Evolutionary conservation across 2,797 vertebrate species (phyloP), one percentile per base, ranked within the genome.

Genomic region (Sebastes minor): DNA sequence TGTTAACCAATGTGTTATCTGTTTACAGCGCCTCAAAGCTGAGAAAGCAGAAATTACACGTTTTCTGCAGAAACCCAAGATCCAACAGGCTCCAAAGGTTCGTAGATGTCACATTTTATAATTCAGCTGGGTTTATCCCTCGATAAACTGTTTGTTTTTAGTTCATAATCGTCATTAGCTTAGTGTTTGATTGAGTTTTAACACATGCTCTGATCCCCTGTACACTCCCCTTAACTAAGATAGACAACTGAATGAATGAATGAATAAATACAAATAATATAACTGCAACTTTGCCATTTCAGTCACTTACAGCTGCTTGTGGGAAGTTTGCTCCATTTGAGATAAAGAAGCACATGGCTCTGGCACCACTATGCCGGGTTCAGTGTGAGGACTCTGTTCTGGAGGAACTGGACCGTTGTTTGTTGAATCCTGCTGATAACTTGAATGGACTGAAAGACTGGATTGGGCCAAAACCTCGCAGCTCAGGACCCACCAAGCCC

Each of bases 291-390:
- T 52, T 22, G 9, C 57, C 2, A 1, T 70, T 83, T 93, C 93
- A 99, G 99, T 99, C 95, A 2, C 96, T 99, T 53, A 97, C 98
- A 0, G 97, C 97, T 80, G 97, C 96, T 5, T 99, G 98, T 78
- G 98, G 98, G 6, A 99, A 99, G 90, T 99, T 99, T 91, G 98
- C 98, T 75, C 99, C 98, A 4, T 99, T 99, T 92, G 98, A 99
- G 86, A 99, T 99, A 33, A 99, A 97, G 90, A 97, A 97, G 82
- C 96, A 98, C 90, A 99, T 99, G 97, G 93, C 90, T 62, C 89
- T 99, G 8, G 98, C 99, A 8, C 99, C 99, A 0, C 91, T 96
- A 59, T 96, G 91, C 46, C 96, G 98, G 1, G 95, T 97, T 2
- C 84, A 94, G 62, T 95, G 96, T 76, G 96, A 97, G 8, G 96